Conservation (phyloP, 2,113 vertebrate species). For the Variabilichromis moorii region DNA sequence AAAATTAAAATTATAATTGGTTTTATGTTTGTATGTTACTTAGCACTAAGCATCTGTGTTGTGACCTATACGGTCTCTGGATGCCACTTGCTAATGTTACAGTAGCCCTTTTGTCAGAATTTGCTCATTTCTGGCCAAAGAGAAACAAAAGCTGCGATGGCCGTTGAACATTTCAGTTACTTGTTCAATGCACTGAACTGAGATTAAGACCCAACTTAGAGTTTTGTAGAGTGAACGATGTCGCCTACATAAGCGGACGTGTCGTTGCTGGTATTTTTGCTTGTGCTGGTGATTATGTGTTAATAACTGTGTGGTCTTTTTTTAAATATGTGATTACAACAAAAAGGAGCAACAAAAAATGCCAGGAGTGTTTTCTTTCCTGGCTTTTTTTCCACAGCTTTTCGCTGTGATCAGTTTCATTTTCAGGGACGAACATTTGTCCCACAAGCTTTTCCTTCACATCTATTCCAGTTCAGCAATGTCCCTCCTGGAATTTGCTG, state of each 20-base stretch:
- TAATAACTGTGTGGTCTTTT: neutral
- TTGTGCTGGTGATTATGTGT: neutral
- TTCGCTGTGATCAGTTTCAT: neutral
- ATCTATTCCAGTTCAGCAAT: accelerated
- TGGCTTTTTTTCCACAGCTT: neutral
- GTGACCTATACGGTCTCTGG: neutral
- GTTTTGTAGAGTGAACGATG: neutral
- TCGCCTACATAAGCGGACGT: accelerated
- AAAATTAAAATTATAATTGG: neutral
- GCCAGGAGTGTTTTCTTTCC: accelerated
- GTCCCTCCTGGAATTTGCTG: neutral
- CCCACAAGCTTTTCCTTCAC: neutral
- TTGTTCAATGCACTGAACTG: neutral
- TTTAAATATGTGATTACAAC: accelerated
- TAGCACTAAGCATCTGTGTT: neutral
- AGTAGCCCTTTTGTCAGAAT: neutral
- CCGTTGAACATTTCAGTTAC: neutral
- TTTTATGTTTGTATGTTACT: neutral
- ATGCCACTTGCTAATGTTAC: neutral
- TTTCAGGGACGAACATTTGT: neutral
- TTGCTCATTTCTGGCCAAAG: neutral
- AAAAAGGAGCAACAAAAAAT: neutral
- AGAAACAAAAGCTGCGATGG: accelerated
- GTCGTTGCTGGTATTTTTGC: accelerated
- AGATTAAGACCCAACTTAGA: neutral